Evolutionary conservation across 2,797 vertebrate species (phyloP).

Genomic region (Tinamus major): DNA sequence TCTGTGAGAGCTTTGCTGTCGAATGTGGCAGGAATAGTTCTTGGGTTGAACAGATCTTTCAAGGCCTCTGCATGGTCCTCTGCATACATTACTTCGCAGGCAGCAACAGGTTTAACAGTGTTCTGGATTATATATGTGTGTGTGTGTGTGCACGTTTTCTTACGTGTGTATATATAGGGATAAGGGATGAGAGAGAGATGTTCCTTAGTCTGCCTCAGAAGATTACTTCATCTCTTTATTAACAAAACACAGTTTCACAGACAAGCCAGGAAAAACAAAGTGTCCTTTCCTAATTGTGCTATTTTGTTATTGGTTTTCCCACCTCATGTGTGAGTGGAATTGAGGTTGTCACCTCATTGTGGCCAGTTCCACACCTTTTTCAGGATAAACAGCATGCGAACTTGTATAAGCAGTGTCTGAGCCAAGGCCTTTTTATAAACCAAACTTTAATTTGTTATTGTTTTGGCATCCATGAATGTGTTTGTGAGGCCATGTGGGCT

Average conservation of each 20-base stretch:
- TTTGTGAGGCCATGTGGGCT: constrained; percentile 67
- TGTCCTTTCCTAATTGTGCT: constrained; percentile 24
- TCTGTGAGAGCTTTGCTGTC: not conserved
- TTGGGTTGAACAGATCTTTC: not conserved
- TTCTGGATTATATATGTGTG: not conserved
- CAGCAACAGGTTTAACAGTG: not conserved
- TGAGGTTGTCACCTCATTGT: constrained; percentile 72
- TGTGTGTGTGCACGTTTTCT: not conserved
- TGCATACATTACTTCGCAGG: not conserved
- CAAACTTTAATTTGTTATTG: constrained; percentile 73
- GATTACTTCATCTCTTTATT: constrained; percentile 4
- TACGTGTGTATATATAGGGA: not conserved
- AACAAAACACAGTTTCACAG: not conserved
- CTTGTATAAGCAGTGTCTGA: constrained; percentile 56
- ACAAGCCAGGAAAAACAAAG: constrained; percentile 32
- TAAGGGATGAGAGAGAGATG: not conserved
- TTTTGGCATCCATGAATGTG: constrained; percentile 69
- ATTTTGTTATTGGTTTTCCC: constrained; percentile 69
- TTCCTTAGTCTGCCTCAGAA: not conserved
- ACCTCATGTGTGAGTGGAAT: constrained; percentile 63
- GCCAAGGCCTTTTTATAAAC: constrained; percentile 72
- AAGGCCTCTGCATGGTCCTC: not conserved
- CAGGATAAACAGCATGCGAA: constrained; percentile 60
- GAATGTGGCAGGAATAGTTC: not conserved
- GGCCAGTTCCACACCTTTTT: constrained; percentile 71